Percentiles rank a stretch among this genome's conserved stretches.
phyloP scores from a whole-genome alignment of 2,797 vertebrate genomes.

The Bufotes viridis region DNA sequence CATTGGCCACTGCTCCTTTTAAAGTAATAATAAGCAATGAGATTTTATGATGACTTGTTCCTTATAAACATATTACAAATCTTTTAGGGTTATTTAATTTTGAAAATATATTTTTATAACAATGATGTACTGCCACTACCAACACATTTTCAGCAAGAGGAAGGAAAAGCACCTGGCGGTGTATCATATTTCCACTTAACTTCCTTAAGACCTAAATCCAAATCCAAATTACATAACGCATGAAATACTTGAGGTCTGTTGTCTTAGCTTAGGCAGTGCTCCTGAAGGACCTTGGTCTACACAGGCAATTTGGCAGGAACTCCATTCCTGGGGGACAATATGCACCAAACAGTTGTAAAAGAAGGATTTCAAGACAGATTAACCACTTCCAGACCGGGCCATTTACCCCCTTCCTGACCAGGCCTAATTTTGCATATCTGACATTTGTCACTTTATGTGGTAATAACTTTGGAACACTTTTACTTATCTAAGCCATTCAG shows the following conservation, averaged over 20 bases:
- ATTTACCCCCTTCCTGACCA: no score
- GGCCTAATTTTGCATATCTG: no score
- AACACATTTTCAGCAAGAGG: conserved; percentile 59
- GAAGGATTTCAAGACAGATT: conserved; percentile 26
- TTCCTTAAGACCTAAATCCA: conserved; percentile 61
- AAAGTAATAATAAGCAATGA: conserved; percentile 16
- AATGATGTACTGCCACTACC: conserved; percentile 46
- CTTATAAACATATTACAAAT: conserved; percentile 13
- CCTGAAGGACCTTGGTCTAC: conserved; percentile 63
- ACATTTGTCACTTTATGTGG: no score
- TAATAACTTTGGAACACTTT: no score
- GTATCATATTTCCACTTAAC: conserved; percentile 70
- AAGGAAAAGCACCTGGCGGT: conserved; percentile 68
- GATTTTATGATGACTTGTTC: conserved; percentile 30
- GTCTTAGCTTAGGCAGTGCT: conserved; percentile 66
- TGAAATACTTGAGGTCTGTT: conserved; percentile 66
- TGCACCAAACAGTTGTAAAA: conserved; percentile 57
- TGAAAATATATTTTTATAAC: conserved; percentile 47
- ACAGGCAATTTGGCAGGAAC: conserved; percentile 65
- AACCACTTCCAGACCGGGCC: no score
- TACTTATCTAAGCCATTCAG: no score
- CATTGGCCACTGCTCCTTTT: conserved; percentile 14
- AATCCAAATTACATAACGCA: conserved; percentile 67
- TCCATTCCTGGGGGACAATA: conserved; percentile 59
- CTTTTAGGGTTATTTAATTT: conserved; percentile 29